Evolutionary conservation across 1,140 invertebrate species (phyloP).

Genomic region (Augochlora pura): DNA sequence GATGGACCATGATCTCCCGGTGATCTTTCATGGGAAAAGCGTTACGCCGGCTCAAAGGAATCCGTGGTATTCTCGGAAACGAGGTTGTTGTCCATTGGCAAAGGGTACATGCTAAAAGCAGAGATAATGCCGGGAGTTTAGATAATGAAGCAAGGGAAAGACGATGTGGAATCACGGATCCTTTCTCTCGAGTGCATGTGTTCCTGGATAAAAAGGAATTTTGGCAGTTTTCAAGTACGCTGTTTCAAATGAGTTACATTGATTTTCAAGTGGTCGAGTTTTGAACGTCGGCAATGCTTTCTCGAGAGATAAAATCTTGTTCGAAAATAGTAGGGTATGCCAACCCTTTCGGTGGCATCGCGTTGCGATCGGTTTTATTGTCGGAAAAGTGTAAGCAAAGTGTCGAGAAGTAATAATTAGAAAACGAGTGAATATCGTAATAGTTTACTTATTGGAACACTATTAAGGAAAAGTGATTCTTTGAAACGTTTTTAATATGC

Average conservation of each 20-base stretch:
- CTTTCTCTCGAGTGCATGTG: neutral
- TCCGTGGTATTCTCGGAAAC: conserved; percentile 46
- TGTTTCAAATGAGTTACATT: neutral
- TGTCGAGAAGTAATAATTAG: too few relatives aligned
- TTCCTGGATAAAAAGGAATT: conserved; percentile 23
- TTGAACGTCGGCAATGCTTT: neutral
- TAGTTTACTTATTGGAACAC: too few relatives aligned
- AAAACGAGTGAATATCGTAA: too few relatives aligned
- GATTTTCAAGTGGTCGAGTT: neutral
- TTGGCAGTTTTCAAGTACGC: neutral
- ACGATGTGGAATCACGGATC: neutral
- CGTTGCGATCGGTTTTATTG: too few relatives aligned
- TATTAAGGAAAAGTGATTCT: too few relatives aligned
- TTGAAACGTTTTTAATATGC: too few relatives aligned
- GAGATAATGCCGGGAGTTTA: conserved; percentile 3
- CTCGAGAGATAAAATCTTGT: neutral
- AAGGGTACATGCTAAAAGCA: conserved; percentile 32
- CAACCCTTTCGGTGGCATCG: neutral
- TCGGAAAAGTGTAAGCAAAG: too few relatives aligned
- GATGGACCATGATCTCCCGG: conserved; percentile 50
- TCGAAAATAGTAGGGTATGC: neutral
- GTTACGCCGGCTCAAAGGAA: conserved; percentile 42
- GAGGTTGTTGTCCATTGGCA: conserved; percentile 16
- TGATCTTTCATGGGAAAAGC: conserved; percentile 45
- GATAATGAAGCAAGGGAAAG: conserved; percentile 38